Base-by-base conservation (phyloP, 2,113 vertebrate genomes). In the Gymnobelideus leadbeateri region DNA sequence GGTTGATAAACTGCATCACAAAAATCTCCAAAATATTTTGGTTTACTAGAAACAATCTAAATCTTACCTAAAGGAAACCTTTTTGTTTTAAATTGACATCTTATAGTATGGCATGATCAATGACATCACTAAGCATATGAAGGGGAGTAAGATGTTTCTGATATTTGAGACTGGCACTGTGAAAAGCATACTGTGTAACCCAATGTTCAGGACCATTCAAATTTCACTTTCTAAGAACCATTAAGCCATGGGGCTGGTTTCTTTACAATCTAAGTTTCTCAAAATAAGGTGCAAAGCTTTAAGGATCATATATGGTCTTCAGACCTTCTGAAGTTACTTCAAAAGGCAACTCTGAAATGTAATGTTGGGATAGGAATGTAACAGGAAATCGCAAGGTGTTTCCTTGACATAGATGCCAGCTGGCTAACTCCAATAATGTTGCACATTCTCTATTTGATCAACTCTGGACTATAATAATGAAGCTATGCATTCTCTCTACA, bases 81-180 rank as follows among this genome's bases (percentile, higher is more conserved):
- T 26, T 95, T 94, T 91, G 12, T 95, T 94, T 91, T 10, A 91
- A 91, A 84, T 54, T 50, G 51, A 91, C 43, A 92, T 25, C 95
- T 94, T 93, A 55, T 92, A 91, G 90, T 91, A 91, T 89, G 91
- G 90, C 53, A 95, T 21, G 25, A 55, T 5, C 84, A 12, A 2
- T 89, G 94, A 95, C 31, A 90, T 91, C 84, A 89, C 21, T 89
- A 84, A 95, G 8, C 26, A 0, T 93, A 89, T 90, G 89, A 93
- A 97, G 95, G 94, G 93, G 90, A 43, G 91, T 28, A 93, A n/a
- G 47, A 92, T 91, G 51, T 91, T 11, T 94, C 61, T 93, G 53
- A 93, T 26, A 94, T 93, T 95, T 92, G 49, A 95, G 95, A 91
- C 19, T 95, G 96, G 92, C 96, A 96, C 94, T 97, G 90, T 96